phyloP scores from a whole-genome alignment of 2,797 vertebrate species.

The Hephaestus fuliginosus region DNA sequence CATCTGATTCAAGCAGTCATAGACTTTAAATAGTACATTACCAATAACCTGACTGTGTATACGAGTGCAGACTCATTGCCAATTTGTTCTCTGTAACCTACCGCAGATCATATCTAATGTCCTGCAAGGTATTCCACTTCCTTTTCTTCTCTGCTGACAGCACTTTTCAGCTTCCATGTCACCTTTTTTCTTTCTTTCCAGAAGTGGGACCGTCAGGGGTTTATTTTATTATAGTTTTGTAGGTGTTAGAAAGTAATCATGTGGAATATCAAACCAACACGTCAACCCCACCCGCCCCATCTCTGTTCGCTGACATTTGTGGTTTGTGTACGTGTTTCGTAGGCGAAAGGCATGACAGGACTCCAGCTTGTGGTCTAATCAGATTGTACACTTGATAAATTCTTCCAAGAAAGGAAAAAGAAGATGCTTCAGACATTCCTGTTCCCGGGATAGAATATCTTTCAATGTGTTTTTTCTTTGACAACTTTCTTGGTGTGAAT shows the following conservation, averaged over 20 bases:
- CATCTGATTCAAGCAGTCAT: not conserved
- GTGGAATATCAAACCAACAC: not conserved
- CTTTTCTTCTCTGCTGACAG: not conserved
- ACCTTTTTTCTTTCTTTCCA: not conserved
- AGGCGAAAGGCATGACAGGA: not conserved
- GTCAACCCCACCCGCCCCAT: too few relatives aligned
- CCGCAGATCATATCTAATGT: not conserved
- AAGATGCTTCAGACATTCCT: not conserved
- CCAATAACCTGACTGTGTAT: not conserved
- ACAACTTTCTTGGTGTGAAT: not conserved
- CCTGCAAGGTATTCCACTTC: not conserved
- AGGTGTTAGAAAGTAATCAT: constrained; percentile 1
- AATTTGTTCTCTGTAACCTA: not conserved
- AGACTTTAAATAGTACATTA: not conserved
- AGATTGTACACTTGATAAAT: not conserved
- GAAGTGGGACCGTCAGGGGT: not conserved
- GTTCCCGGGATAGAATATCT: not conserved
- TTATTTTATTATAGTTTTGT: not conserved
- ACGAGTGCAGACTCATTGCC: not conserved
- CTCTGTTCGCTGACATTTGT: constrained; percentile 4
- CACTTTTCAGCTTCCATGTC: not conserved
- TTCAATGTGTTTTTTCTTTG: not conserved
- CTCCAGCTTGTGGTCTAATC: not conserved
- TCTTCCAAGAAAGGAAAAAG: not conserved
- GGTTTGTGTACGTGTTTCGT: not conserved